A percentile compares a stretch with the other conserved stretches of the same genome.
Conservation (phyloP, 1,140 invertebrate species). For the Pomacea maculata region DNA sequence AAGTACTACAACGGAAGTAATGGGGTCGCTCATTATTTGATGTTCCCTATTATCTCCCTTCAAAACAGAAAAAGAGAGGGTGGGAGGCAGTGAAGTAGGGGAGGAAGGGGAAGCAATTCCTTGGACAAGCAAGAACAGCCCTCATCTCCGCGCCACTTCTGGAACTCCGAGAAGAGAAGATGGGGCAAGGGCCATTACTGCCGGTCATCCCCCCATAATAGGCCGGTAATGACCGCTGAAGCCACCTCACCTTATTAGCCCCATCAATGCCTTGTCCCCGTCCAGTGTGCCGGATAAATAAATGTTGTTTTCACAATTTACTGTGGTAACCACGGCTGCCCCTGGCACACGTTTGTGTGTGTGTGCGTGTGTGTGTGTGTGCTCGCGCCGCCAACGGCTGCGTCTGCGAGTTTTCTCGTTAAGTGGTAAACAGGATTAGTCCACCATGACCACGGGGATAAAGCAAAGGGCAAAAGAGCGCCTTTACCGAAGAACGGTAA, state of each 20-base stretch:
- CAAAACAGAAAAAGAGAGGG: background rate
- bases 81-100: background rate
- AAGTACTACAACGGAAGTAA: background rate
- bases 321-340: background rate
- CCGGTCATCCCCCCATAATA: background rate
- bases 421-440: background rate
- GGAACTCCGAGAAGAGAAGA: background rate
- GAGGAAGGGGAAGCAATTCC: background rate
- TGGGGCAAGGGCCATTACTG: constrained; percentile 5
- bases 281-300: too few species aligned
- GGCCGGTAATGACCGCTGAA: too few species aligned
- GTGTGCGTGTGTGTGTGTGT: background rate
- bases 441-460: too few species aligned
- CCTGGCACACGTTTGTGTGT: background rate
- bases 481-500: too few species aligned
- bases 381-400: background rate
- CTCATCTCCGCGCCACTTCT: constrained; percentile 2
- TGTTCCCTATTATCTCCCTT: background rate
- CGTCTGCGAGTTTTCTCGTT: background rate
- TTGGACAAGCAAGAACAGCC: background rate
- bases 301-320: too few species aligned
- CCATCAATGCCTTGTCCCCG: too few species aligned
- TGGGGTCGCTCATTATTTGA: background rate
- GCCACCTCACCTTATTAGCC: too few species aligned
- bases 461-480: too few species aligned